Evolutionary conservation across 2,888 invertebrate genomes (phyloP).

Genomic region (Pyrochroa serraticornis): DNA sequence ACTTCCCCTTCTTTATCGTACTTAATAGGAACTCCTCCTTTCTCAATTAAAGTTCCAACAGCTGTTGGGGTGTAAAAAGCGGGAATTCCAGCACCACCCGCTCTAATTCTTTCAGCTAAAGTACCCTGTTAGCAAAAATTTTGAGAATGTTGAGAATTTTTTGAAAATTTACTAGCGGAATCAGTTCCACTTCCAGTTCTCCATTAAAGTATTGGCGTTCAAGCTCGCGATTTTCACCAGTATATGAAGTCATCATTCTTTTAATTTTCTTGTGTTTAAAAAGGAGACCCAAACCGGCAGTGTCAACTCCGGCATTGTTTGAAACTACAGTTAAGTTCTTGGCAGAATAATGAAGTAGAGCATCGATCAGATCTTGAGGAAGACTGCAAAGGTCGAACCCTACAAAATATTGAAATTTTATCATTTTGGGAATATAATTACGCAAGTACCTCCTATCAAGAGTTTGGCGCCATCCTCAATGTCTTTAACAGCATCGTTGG

Average conservation of each 20-base stretch:
- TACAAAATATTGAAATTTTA: slow-evolving; percentile 44
- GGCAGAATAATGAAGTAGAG: slow-evolving; percentile 74
- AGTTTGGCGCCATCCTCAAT: slow-evolving; percentile 87
- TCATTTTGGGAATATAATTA: not conserved
- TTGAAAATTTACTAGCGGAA: slow-evolving; percentile 74
- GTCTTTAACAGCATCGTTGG: slow-evolving; percentile 84
- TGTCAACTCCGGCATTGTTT: slow-evolving; percentile 96
- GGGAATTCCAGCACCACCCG: slow-evolving; percentile 96
- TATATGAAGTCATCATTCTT: slow-evolving; percentile 96
- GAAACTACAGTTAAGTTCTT: slow-evolving; percentile 89
- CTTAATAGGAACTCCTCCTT: slow-evolving; percentile 95
- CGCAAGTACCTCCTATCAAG: slow-evolving; percentile 80
- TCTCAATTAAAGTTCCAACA: slow-evolving; percentile 92
- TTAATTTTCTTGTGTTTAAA: slow-evolving; percentile 86
- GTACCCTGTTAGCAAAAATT: slow-evolving; percentile 71
- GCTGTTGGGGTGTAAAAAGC: slow-evolving; percentile 98
- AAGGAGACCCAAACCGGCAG: slow-evolving; percentile 91
- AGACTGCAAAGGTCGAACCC: slow-evolving; percentile 97
- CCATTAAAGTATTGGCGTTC: slow-evolving; percentile 93
- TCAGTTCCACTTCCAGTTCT: slow-evolving; percentile 88
- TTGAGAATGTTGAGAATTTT: not conserved
- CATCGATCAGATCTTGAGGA: slow-evolving; percentile 94
- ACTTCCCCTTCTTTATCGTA: slow-evolving; percentile 79
- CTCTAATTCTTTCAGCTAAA: slow-evolving; percentile 91
- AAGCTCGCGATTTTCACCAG: slow-evolving; percentile 98